phyloP scores from a whole-genome alignment of 2,888 invertebrate genomes.

The Cephonodes hylas region DNA sequence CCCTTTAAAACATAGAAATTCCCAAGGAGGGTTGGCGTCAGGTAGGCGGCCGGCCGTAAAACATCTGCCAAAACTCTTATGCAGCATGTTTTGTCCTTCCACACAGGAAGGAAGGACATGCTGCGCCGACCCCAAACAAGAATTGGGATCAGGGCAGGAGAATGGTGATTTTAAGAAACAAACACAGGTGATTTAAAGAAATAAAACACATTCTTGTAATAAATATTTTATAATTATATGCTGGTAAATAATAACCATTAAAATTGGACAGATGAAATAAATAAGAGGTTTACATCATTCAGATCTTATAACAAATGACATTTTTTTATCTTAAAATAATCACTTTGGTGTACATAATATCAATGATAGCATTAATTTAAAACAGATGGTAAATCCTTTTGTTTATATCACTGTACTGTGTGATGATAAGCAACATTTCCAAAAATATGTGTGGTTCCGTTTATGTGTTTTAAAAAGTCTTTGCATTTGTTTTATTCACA shows the following conservation, averaged over 20 bases:
- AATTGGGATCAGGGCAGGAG: no score
- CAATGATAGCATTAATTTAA: slow-evolving; percentile 11
- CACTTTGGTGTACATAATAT: slow-evolving; percentile 27
- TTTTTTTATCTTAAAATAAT: slow-evolving; percentile 21
- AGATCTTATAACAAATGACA: slow-evolving; percentile 43
- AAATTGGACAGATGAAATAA: slow-evolving; percentile 43
- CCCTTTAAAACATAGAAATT: no score
- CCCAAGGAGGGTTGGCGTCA: no score
- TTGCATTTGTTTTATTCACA: neutral
- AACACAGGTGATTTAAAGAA: no score
- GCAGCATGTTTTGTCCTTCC: no score
- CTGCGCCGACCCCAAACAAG: no score
- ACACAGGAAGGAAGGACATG: no score
- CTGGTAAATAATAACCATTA: slow-evolving; percentile 53
- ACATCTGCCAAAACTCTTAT: no score
- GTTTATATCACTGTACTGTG: neutral
- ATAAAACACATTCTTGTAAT: slow-evolving; percentile 34
- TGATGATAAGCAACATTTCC: neutral
- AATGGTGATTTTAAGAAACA: no score
- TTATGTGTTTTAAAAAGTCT: neutral
- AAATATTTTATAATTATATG: slow-evolving; percentile 43
- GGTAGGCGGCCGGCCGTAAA: no score
- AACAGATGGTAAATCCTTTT: neutral
- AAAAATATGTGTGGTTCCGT: neutral
- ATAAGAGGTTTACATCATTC: slow-evolving; percentile 38